Base-by-base conservation (phyloP, 1,140 invertebrate species). In the Pectinophora gossypiella region DNA sequence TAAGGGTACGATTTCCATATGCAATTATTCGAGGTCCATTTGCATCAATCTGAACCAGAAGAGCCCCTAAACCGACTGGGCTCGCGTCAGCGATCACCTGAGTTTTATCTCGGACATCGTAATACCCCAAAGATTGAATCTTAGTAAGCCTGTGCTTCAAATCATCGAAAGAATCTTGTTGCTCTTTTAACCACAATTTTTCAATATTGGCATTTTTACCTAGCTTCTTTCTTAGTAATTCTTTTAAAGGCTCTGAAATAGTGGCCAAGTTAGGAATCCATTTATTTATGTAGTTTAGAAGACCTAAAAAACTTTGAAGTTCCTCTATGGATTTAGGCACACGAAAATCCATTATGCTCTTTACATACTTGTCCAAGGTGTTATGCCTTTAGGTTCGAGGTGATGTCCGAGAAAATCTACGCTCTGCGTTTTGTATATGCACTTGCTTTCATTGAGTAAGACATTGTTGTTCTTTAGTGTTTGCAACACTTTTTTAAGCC, bases 201-300 rank as follows among this genome's bases (percentile, higher is more conserved):
- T 22, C 12, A 23, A 47, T 47, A 32, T 18, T 47, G 7, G 23
- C 22, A 4, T 47, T 22, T 23, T 47, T 47, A 12, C 45, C 22
- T 21, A 47, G 19, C 22, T 47, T 47, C 16, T 13, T 6, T 27
- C 45, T 22, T 9, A 47, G 19, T n/a, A 47, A 19, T 12, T 27
- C 45, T 47, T 47, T 47, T 21, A 47, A 32, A 15, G 45, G 45
- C 12, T 27, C 23, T 27, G 23, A 27, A 6, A 12, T 12, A 27
- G 23, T 27, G 12, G 23, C 23, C 23, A 27, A 27, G 12, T 27
- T 27, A 27, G 23, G 23, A 27, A 27, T 27, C 23, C 23, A 27
- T 27, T 27, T 27, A 27, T 27, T 27, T 27, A 21, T 54, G 48
- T 56, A 61, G 56, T 61, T 61, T 53, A 53, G 40, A 51, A 13